Percentiles rank a stretch among this genome's conserved stretches.
Evolutionary conservation across 2,888 invertebrate species (phyloP).

Genomic region (Galerucella calmariensis): DNA sequence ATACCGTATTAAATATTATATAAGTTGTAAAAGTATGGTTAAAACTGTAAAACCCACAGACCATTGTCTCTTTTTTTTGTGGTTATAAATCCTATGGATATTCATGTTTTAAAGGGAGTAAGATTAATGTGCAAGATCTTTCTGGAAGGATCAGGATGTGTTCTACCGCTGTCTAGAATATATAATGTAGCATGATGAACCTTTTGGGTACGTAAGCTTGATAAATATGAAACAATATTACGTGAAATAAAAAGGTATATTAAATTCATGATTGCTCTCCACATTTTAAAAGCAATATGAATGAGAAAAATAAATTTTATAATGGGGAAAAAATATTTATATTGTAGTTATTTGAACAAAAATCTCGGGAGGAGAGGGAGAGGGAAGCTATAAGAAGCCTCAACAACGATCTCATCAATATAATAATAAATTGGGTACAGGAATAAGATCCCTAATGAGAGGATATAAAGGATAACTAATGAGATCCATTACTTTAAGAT

Average conservation of each 20-base stretch:
- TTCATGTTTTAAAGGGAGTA: slow-evolving; percentile 4
- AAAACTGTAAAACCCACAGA: not conserved
- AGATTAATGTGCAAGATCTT: slow-evolving; percentile 1
- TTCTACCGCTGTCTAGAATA: slow-evolving; percentile 3
- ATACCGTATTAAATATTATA: not conserved
- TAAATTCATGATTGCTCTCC: not conserved
- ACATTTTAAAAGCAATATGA: not conserved
- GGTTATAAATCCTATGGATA: slow-evolving; percentile 1
- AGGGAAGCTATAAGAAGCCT: no score
- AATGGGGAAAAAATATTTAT: no score
- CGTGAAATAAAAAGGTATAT: not conserved
- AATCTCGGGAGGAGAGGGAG: no score
- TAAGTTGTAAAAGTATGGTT: not conserved
- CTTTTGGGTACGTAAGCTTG: not conserved
- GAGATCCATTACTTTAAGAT: no score
- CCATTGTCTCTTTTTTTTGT: not conserved
- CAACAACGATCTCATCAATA: no score
- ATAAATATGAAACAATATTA: slow-evolving; percentile 2
- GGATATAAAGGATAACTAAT: no score
- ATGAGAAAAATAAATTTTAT: no score
- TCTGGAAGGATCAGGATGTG: slow-evolving; percentile 5
- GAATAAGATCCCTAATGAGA: no score
- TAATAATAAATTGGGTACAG: no score
- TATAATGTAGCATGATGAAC: slow-evolving; percentile 7
- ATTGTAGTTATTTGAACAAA: no score